Evolutionary conservation across 2,113 vertebrate species (phyloP).

Genomic region (Heteronetta atricapilla): DNA sequence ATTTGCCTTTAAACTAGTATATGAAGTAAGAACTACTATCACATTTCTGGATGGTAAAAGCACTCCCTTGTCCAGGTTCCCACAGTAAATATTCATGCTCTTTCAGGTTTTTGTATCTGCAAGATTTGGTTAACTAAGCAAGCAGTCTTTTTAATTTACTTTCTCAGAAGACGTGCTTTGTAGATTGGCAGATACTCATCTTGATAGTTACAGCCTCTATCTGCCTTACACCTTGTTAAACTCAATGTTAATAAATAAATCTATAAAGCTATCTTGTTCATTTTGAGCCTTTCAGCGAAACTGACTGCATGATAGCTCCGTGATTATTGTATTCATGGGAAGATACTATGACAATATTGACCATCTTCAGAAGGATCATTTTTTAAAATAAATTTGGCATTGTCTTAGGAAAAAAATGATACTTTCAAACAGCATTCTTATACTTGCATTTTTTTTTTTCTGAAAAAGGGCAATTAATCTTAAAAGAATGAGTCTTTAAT

Average conservation of each 20-base stretch:
- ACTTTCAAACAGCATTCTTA: background rate
- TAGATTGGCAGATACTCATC: background rate
- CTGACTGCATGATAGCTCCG: background rate
- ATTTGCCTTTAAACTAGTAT: background rate
- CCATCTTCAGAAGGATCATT: background rate
- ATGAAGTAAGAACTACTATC: background rate
- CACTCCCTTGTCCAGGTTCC: background rate
- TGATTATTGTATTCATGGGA: background rate
- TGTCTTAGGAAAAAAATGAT: background rate
- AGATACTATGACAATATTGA: background rate
- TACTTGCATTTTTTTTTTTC: background rate
- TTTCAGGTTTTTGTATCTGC: background rate
- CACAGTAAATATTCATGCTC: slow-evolving; percentile 3
- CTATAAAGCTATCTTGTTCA: background rate
- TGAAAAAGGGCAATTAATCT: background rate
- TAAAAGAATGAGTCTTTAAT: background rate
- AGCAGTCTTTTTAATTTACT: background rate
- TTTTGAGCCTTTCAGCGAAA: background rate
- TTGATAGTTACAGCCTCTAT: background rate
- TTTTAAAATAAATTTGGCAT: background rate
- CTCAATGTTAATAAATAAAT: background rate
- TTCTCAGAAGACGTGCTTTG: background rate
- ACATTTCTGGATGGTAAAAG: background rate
- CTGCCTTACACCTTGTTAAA: background rate
- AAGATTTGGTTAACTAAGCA: background rate